These are phyloP conservation scores for Anastatus disparis DNA, from an alignment of 1,140 invertebrate genomes.

Conservation along the genomic window DNA sequence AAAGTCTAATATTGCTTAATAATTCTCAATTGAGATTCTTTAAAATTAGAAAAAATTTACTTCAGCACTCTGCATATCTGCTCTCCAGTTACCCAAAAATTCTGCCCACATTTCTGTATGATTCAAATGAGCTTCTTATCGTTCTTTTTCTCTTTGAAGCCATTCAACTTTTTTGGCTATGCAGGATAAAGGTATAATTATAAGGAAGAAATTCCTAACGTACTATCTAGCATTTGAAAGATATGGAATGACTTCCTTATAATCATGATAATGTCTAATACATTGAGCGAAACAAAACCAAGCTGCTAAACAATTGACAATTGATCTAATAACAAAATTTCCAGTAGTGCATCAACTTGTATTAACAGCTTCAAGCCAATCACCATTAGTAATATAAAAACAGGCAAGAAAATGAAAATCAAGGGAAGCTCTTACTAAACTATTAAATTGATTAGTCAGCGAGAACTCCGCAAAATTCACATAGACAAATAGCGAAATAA, in stretches of 20 bases:
- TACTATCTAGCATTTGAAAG: constrained; percentile 98
- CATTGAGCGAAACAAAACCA: constrained; percentile 99
- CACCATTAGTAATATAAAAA: constrained; percentile 80
- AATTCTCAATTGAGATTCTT: no score
- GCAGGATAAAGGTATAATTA: constrained; percentile 86
- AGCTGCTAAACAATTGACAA: constrained; percentile 92
- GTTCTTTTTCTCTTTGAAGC: constrained; percentile 79
- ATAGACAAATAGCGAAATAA: constrained; percentile 93
- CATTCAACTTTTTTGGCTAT: constrained; percentile 81
- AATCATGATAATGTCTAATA: constrained; percentile 90
- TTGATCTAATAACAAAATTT: constrained; percentile 75
- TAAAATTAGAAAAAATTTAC: constrained; percentile 60
- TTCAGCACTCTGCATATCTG: constrained; percentile 83
- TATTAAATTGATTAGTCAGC: constrained; percentile 99
- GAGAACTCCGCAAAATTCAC: constrained; percentile 99
- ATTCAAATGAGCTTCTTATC: constrained; percentile 84
- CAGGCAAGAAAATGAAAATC: constrained; percentile 95
- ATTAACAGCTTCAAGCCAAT: constrained; percentile 75
- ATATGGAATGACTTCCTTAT: constrained; percentile 92
- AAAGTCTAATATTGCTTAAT: no score
- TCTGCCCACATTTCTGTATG: constrained; percentile 90
- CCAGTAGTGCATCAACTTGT: constrained; percentile 73
- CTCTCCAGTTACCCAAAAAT: constrained; percentile 86
- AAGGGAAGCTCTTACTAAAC: constrained; percentile 86
- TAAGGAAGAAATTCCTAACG: constrained; percentile 95